A percentile compares a stretch with the other conserved stretches of the same genome.
These are phyloP conservation scores for Lepilemur ruficaudatus DNA, from an alignment of 2,797 vertebrate species.

Conservation along the genomic window DNA sequence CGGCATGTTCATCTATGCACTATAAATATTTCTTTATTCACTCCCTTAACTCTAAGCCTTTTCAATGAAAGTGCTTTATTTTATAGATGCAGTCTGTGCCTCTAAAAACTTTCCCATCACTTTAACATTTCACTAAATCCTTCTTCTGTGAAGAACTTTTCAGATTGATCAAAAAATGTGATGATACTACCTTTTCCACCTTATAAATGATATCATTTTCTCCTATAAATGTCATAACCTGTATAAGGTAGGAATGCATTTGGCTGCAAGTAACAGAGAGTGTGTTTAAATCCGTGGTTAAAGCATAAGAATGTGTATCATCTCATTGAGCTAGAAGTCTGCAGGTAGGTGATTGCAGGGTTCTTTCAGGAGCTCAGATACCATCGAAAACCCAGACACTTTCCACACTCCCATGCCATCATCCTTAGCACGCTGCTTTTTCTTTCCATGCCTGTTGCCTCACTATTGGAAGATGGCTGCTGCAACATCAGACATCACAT, in stretches of 20 bases:
- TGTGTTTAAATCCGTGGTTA: not conserved
- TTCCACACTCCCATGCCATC: not conserved
- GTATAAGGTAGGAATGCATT: not conserved
- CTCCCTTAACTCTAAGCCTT: not conserved
- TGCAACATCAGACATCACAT: not conserved
- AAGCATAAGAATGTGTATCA: not conserved
- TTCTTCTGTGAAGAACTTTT: not conserved
- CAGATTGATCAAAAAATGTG: not conserved
- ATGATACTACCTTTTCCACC: not conserved
- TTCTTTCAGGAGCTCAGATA: not conserved
- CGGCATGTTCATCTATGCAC: not conserved
- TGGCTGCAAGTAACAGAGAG: not conserved
- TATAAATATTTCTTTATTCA: not conserved
- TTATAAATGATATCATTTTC: not conserved
- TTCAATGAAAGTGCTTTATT: not conserved
- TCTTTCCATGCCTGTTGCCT: not conserved
- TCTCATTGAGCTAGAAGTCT: not conserved
- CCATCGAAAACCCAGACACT: too few species aligned
- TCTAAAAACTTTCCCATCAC: not conserved
- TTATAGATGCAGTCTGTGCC: not conserved
- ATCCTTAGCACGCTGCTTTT: not conserved
- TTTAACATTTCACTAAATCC: not conserved
- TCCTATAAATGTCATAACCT: not conserved
- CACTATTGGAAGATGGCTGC: not conserved
- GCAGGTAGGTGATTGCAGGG: not conserved